These are phyloP conservation scores for Leucoraja ocellata DNA, from an alignment of 2,797 vertebrate species.

Conservation along the genomic window DNA sequence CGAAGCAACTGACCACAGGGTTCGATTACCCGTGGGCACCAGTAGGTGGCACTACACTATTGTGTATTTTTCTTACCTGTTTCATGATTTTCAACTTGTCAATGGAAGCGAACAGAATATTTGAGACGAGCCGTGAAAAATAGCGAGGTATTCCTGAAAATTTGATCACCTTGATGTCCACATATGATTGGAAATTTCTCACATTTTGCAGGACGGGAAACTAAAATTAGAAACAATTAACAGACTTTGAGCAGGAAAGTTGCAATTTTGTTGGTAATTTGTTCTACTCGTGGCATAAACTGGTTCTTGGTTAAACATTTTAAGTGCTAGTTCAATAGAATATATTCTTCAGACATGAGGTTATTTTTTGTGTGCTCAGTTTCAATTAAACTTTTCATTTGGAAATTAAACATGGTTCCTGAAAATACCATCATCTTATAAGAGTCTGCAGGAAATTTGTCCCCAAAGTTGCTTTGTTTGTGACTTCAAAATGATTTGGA, in stretches of 20 bases:
- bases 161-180: neutral
- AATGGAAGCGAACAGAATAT: neutral
- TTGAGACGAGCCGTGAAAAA: rapidly evolving
- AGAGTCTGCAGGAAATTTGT: neutral
- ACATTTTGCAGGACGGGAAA: neutral
- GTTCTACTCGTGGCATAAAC: neutral
- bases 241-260: neutral
- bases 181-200: neutral
- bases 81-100: neutral
- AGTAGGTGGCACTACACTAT: no score
- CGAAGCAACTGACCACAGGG: no score
- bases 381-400: neutral
- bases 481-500: neutral
- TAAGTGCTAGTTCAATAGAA: neutral
- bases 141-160: no score
- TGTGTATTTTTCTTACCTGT: neutral
- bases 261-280: neutral
- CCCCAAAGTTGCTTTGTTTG: neutral
- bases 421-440: neutral
- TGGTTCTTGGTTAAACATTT: neutral
- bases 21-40: no score
- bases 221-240: neutral
- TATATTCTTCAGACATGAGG: neutral
- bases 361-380: neutral
- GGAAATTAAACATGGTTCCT: neutral